Base-by-base conservation (phyloP, 1,140 invertebrate species). In the Dufourea novaeangliae region DNA sequence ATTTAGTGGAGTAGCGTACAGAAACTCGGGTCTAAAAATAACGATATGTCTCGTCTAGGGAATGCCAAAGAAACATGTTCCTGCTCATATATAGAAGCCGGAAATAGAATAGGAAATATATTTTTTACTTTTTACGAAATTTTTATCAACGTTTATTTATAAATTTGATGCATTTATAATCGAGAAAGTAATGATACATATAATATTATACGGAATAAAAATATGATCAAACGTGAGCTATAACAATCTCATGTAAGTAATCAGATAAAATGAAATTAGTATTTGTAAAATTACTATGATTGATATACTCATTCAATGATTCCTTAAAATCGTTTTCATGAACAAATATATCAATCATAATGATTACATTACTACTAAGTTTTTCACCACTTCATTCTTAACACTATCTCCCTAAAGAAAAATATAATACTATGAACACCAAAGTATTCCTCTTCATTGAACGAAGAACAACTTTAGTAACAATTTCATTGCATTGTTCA, bases 61-160 rank as follows among this genome's bases (percentile, higher is more conserved):
- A 66, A 27, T 52, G 17, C 27, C 20, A 22, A 59, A 59, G 12
- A 20, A 56, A 34, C 70, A 10, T 32, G 27, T 44, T 39, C 22
- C 10, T 10, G 3, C 10, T 20, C 25, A 39, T 7, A 34, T 14
- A 56, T 20, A 22, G 3, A 44, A 22, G 32, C 2, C 4, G 1
- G 11, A 39, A 25, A 34, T 8, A 12, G 32, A 29, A 11, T 39
- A 17, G 59, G 41, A 41, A n/a, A n/a, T n/a, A 41, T 50, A 32
- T n/a, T n/a, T 66, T 11, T 12, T 8, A 3, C 2, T 11, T 12
- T 7, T 46, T 27, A 67, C 0, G 59, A 29, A 44, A 27, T 77
- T 77, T 63, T 11, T 71, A 68, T 54, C 22, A 82, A 82, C 37
- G 39, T 82, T 82, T 83, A 82, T 83, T 83, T 83, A 82, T 82